Percentiles rank a stretch among this genome's conserved stretches.
These are phyloP conservation scores for Bombus waltoni DNA, from an alignment of 1,140 invertebrate species.

Conservation along the genomic window DNA sequence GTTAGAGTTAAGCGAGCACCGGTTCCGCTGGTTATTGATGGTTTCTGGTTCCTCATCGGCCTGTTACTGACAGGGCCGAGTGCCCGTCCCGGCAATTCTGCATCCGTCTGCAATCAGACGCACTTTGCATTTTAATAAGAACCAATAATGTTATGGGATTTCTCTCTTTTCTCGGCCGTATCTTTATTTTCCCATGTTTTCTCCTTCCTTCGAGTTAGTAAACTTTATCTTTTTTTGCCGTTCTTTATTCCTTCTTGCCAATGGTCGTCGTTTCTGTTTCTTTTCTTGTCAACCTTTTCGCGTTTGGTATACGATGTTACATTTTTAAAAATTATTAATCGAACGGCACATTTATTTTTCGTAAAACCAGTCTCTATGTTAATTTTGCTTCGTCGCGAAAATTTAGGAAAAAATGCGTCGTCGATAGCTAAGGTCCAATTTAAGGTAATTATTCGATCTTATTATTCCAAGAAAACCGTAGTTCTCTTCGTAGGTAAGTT, in stretches of 20 bases:
- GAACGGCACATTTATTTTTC: neutral
- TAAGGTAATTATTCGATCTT: too few species aligned
- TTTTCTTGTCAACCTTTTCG: neutral
- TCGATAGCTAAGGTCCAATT: too few species aligned
- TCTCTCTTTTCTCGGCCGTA: too few species aligned
- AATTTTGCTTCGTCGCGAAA: neutral
- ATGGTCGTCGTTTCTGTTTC: neutral
- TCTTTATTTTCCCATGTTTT: neutral
- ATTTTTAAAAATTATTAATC: neutral
- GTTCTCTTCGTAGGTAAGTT: too few species aligned
- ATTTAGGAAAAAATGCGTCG: neutral
- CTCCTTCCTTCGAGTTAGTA: neutral
- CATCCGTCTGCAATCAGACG: slow-evolving; percentile 26
- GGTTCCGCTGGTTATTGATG: slow-evolving; percentile 66
- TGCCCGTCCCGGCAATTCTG: slow-evolving; percentile 22
- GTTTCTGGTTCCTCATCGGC: slow-evolving; percentile 56
- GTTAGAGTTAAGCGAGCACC: slow-evolving; percentile 67
- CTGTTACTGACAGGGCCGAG: slow-evolving; percentile 53
- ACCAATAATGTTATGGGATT: slow-evolving; percentile 17
- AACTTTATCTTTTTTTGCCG: neutral
- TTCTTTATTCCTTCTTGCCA: neutral
- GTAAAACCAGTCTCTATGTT: neutral
- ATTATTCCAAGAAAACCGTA: too few species aligned
- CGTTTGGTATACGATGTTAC: neutral
- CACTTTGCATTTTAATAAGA: slow-evolving; percentile 42